Conservation (phyloP, 2,888 invertebrate species). For the Epirrita christyi region DNA sequence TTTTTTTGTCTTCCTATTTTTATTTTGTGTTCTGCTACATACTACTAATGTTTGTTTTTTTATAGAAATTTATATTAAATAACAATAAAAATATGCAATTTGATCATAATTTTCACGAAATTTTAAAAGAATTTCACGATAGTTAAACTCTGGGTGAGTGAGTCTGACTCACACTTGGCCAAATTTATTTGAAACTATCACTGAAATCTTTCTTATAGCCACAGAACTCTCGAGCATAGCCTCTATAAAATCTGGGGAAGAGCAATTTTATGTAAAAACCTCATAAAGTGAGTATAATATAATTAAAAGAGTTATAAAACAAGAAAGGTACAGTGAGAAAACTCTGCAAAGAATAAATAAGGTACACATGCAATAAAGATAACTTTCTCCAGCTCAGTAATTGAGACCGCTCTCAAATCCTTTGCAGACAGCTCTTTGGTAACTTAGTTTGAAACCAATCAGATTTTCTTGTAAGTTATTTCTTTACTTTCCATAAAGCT, state of each 20-base stretch:
- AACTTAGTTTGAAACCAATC: conserved; percentile 68
- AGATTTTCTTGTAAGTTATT: conserved; percentile 50
- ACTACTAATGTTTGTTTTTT: no score
- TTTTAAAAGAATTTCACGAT: no score
- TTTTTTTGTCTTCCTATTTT: no score
- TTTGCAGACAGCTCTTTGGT: conserved; percentile 61
- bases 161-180: no score
- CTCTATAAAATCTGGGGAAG: not conserved
- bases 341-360: conserved; percentile 49
- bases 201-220: no score
- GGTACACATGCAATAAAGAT: conserved; percentile 59
- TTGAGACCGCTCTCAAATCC: conserved; percentile 68
- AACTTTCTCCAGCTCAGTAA: conserved; percentile 62
- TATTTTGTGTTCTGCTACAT: no score
- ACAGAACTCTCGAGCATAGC: no score
- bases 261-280: conserved; percentile 8
- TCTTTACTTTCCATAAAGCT: conserved; percentile 57
- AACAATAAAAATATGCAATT: no score
- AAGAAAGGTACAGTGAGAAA: conserved; percentile 37
- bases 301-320: conserved; percentile 29
- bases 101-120: no score
- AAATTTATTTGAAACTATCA: no score
- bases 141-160: no score
- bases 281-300: conserved; percentile 25
- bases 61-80: no score